Evolutionary conservation across 2,888 invertebrate species (phyloP), one percentile per base, ranked within the genome.

Genomic region (Hecatera dysodea): DNA sequence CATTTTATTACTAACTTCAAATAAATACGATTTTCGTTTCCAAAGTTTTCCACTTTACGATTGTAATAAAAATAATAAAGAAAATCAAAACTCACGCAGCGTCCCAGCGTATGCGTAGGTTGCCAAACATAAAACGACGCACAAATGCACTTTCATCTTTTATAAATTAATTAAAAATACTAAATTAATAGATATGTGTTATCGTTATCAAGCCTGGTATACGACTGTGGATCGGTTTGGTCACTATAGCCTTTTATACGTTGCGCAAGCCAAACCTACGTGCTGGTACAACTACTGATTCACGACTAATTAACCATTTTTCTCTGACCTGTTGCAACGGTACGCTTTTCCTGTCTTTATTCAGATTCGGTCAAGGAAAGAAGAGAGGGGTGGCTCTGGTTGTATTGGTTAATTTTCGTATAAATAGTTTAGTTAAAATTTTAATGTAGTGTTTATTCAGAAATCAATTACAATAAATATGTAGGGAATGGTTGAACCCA

Each of bases 81-180:
- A 29, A 61, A 60, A 55, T 8, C 5, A 61, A 75, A 63, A 94
- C 94, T 94, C 76, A 95, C 94, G 94, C 64, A 94, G 74, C 7
- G 78, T 83, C n/a, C 89, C 91, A 39, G 91, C 93, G 33, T 66
- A 76, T 0, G 84, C 86, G 48, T 84, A 81, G 22, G 85, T 86
- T 39, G 87, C 73, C 68, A 83, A 87, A 81, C 86, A 86, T 56
- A 88, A 83, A 24, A 83, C 89, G 48, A 91, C 50, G 75, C 89
- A 90, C 81, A 90, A 76, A 22, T 75, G 62, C 87, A 90, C 92
- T 88, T 89, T 89, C 93, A 93, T 93, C 78, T 86, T 90, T 42
- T 60, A 66, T 72, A 68, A 78, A 75, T 73, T 72, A 72, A 75
- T 80, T 72, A 72, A 65, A 62, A 75, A 76, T 69, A 36, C 7